A percentile compares a stretch with the other conserved stretches of the same genome.
Evolutionary conservation across 2,113 vertebrate genomes (phyloP).

Genomic region (Oryctolagus cuniculus): mOryCun1.1 NC_091445.1:58265501-58266000

Average conservation of each 20-base stretch:
- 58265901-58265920: background rate
- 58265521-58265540: background rate
- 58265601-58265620: background rate
- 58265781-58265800: background rate
- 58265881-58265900: constrained; percentile 12
- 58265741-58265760: background rate
- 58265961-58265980: constrained; percentile 55
- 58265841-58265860: background rate
- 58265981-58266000: constrained; percentile 83
- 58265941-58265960: background rate
- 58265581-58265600: constrained; percentile 9
- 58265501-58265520: background rate
- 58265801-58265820: background rate
- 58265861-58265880: background rate
- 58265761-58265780: background rate
- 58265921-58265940: background rate
- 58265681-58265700: background rate
- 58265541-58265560: background rate
- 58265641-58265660: constrained; percentile 5
- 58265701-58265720: constrained; percentile 9
- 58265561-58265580: background rate
- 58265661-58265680: background rate
- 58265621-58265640: background rate
- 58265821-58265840: background rate
- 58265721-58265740: background rate